Base-by-base conservation (phyloP, 2,113 vertebrate genomes). In the Genyomyrus donnyi region DNA sequence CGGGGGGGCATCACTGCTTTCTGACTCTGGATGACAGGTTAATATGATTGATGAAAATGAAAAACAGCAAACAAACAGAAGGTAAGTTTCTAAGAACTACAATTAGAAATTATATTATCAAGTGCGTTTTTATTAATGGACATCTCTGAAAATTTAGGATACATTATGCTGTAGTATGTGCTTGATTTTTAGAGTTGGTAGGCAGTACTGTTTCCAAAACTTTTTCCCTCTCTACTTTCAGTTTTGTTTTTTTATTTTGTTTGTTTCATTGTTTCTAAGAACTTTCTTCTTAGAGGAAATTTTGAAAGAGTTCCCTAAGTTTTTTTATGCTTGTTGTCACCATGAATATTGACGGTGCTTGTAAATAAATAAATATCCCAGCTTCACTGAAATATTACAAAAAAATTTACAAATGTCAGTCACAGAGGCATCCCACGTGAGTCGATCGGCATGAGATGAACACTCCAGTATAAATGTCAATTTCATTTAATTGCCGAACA, bases 401-500 rank as follows among this genome's bases (percentile, higher is more conserved):
- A 77, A 58, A 88, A 91, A 89, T 85, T 1, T 83, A 77, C 58
- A 89, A 89, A 85, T 89, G 91, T 92, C 92, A 94, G 90, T 92
- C 90, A 90, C 87, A 91, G 92, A 24, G 91, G 92, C 89, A 90
- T 90, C 89, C 90, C 62, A 39, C n/a, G 42, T 19, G 39, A 70
- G 89, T 83, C 49, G 89, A 91, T 90, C n/a, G n/a, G 48, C 85
- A 85, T 77, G 56, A 90, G 88, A 91, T 90, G 27, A 93, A 88
- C 85, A 27, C 89, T 91, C 91, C 91, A 93, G 91, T 92, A 90
- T 91, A 88, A 93, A 92, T 94, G 94, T 95, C 94, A 94, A 77
- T 95, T 95, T 93, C 58, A 19, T 93, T 93, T 94, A 96, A 96
- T 95, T 96, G 95, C 94, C 93, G 91, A 92, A 93, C 89, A 83